Conservation (phyloP, 2,113 vertebrate species). For the Phylloscopus trochiloides region DNA sequence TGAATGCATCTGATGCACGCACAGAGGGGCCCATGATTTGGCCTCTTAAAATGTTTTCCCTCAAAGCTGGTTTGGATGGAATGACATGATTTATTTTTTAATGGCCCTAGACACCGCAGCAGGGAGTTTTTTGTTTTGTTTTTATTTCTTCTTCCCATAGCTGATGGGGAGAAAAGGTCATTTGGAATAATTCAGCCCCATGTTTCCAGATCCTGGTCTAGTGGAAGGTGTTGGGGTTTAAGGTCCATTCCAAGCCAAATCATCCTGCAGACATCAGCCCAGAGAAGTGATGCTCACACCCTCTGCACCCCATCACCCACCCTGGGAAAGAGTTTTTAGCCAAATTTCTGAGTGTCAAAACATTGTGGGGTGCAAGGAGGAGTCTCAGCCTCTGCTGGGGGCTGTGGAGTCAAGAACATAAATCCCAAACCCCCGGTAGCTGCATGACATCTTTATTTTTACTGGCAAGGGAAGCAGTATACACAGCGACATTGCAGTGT, state of each 20-base stretch:
- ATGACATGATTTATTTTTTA: background rate
- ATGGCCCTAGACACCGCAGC: background rate
- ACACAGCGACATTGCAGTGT: constrained; percentile 67
- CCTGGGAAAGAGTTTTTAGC: background rate
- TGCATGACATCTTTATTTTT: constrained; percentile 68
- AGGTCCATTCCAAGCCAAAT: background rate
- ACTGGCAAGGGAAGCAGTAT: constrained; percentile 50
- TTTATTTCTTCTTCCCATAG: background rate
- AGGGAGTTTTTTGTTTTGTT: background rate
- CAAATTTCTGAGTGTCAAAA: background rate
- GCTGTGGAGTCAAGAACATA: background rate
- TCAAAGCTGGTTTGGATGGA: background rate
- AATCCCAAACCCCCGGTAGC: background rate
- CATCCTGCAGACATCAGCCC: background rate
- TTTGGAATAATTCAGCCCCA: background rate
- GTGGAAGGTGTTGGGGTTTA: background rate
- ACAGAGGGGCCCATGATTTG: background rate
- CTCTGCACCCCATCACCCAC: background rate
- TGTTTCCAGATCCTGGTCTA: background rate
- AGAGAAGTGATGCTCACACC: rapidly evolving
- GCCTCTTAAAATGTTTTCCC: background rate
- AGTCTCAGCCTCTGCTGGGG: background rate
- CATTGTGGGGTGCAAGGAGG: background rate
- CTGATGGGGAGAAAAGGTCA: background rate
- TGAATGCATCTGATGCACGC: background rate